These are phyloP conservation scores for Gouania willdenowi DNA, from an alignment of 2,797 vertebrate genomes.

Conservation along the genomic window DNA sequence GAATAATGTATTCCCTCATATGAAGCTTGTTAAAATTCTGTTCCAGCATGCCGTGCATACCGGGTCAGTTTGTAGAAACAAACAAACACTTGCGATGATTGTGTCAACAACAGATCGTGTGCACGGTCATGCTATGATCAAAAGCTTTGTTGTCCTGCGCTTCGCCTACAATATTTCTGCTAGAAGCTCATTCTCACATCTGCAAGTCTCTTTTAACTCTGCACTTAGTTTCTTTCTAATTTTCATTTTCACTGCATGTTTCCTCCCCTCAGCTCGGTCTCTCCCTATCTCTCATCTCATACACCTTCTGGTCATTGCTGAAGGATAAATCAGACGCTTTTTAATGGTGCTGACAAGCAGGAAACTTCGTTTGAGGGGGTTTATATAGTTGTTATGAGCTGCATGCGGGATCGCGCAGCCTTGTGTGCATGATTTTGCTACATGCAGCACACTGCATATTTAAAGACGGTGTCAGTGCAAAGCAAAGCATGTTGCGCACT, in stretches of 20 bases:
- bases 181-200: constrained; percentile 24
- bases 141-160: constrained; percentile 32
- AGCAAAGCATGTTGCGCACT: too few relatives aligned
- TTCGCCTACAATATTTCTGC: constrained; percentile 23
- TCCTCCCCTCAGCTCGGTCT: neutral
- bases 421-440: neutral
- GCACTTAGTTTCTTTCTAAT: constrained; percentile 16
- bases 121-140: constrained; percentile 17
- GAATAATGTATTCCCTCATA: neutral
- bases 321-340: constrained; percentile 53
- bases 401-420: constrained; percentile 12
- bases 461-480: constrained; percentile 8
- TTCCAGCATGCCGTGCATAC: constrained; percentile 1
- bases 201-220: constrained; percentile 10
- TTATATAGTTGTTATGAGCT: constrained; percentile 12
- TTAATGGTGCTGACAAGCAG: constrained; percentile 55
- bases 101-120: constrained; percentile 35
- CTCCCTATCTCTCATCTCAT: constrained; percentile 35
- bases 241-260: constrained; percentile 1
- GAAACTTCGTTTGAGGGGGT: constrained; percentile 45
- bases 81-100: constrained; percentile 20
- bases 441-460: constrained; percentile 12
- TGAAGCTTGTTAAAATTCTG: constrained; percentile 7
- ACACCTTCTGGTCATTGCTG: constrained; percentile 45
- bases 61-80: constrained; percentile 23